Conservation (phyloP, 1,140 invertebrate genomes). For the Anastrepha ludens region DNA sequence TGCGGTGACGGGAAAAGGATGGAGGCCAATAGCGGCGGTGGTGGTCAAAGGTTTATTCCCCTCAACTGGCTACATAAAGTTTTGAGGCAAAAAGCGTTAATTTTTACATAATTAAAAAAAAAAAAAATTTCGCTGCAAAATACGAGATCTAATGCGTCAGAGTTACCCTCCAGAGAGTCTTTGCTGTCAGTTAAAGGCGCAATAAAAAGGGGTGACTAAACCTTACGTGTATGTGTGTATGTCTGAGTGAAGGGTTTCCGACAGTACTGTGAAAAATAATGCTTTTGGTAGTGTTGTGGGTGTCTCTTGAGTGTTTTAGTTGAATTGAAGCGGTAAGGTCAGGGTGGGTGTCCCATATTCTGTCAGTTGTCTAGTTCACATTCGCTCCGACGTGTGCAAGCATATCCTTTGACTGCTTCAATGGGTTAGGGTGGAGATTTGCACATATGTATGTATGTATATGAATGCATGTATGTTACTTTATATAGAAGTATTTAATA, state of each 20-base stretch:
- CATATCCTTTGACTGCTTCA: constrained; percentile 1
- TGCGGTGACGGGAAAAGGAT: background rate
- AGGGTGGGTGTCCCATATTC: background rate
- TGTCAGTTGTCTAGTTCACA: constrained; percentile 9
- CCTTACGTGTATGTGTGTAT: background rate
- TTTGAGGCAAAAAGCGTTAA: constrained; percentile 48
- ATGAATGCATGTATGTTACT: background rate
- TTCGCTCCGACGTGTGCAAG: background rate
- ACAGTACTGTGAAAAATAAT: background rate
- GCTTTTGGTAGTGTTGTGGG: background rate
- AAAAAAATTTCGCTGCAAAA: background rate
- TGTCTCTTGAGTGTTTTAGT: background rate
- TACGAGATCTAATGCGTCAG: background rate
- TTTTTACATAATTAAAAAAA: constrained; percentile 31
- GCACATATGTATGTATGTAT: constrained; percentile 1
- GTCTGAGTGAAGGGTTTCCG: constrained; percentile 9
- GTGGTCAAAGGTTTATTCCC: background rate
- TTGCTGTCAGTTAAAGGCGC: background rate
- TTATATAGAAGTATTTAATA: background rate
- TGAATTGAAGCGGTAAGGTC: background rate
- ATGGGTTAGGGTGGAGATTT: constrained; percentile 6
- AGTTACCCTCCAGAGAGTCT: background rate
- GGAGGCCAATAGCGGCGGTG: too few species aligned
- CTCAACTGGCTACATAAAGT: background rate
- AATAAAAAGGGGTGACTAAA: constrained; percentile 4